Base-by-base conservation (phyloP, 2,113 vertebrate species). In the Tretioscincus oriximinensis region DNA sequence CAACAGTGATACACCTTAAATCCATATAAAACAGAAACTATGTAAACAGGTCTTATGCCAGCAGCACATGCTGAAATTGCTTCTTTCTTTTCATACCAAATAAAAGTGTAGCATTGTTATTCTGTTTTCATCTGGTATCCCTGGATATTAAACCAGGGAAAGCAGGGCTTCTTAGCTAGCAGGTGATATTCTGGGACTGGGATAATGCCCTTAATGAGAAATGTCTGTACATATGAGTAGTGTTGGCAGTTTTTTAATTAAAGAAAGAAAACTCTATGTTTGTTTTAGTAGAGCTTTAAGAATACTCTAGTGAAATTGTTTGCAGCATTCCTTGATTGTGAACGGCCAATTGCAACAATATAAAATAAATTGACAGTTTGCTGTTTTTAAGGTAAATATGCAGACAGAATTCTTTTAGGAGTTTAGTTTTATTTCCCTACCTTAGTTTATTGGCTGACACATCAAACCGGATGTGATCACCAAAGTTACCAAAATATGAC, bases 381-480 rank as follows among this genome's bases (percentile, higher is more conserved):
- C 0, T 8, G 41, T 1, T 9, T 83, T 75, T 3, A 63, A 60
- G 11, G 8, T 70, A n/a, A 73, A 69, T 47, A 1, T 70, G 68
- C 1, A 6, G 0, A 74, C 16, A 54, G 10, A 71, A 65, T 8
- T 0, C 0, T 58, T 77, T 73, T 16, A 47, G 9, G 69, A 69
- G 83, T 21, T 0, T 0, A 73, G 61, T 82, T 72, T 68, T 67
- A 2, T 81, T 71, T 80, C 70, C 9, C 9, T 84, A 0, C 6
- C 31, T 79, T 72, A 77, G 54, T 35, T 80, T 80, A 5, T 41
- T 85, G 12, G 67, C 29, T 72, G 51, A 31, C 81, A 12, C n/a
- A 12, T 11, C 67, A 7, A 29, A 63, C 21, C 79, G 45, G 28
- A 41, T 1, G 74, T n/a, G 14, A 28, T 2, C 54, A 77, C 68